Base-by-base conservation (phyloP, 2,888 invertebrate species). In the Sussaba pulchella region DNA sequence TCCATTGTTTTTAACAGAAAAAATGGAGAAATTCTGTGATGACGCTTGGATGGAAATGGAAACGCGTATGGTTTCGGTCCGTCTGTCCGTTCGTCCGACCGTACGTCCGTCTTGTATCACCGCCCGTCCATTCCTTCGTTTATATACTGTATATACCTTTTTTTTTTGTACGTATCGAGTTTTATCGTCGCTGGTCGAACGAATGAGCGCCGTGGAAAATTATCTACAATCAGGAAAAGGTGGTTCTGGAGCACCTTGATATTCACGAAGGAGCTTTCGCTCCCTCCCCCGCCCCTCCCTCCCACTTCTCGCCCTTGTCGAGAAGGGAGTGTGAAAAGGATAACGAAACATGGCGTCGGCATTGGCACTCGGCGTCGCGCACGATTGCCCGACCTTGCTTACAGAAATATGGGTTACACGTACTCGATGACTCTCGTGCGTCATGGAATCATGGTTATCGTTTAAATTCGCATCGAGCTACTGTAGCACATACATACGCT, bases 361-460 rank as follows among this genome's bases (percentile, higher is more conserved):
- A 64, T 57, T 63, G 43, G 45, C 63, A 19, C 52, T 76, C 63
- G 31, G 24, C 39, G 61, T 59, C 21, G 50, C 14, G 24, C 59
- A 24, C 59, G 45, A 36, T 70, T 73, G 71, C 36, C 14, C 57
- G 81, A 72, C 81, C 77, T 81, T 81, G 73, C 77, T 69, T 61
- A 70, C 52, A 52, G 52, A 57, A 77, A 77, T 76, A 81, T 73
- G 73, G 75, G 67, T 81, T 72, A 75, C 69, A 80, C 63, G 54
- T 63, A 61, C 70, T 70, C 72, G 72, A 81, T 77, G 73, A 73
- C 47, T 63, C 73, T 69, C 73, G 63, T 72, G 73, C 72, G 81
- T 81, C 81, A 81, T 73, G 67, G 77, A 81, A 81, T 77, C 70
- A 76, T 70, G 76, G 70, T 63, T 70, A 57, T 64, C 63, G 52